Evolutionary conservation across 2,797 vertebrate species (phyloP), one percentile per base, ranked within the genome.

Genomic region (Lacerta bilineata): DNA sequence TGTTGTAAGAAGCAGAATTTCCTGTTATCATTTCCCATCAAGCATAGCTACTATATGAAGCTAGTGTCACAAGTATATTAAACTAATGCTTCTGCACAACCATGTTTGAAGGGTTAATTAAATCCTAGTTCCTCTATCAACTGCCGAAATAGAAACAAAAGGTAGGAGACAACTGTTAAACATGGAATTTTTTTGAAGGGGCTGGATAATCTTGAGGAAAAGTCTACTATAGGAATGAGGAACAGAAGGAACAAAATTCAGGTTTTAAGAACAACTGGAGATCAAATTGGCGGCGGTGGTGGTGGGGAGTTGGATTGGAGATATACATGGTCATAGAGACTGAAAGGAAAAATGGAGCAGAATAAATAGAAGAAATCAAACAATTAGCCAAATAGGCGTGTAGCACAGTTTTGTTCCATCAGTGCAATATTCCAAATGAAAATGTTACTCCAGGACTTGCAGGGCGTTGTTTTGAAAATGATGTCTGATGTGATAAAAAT

Each of bases 41-140:
- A 33, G 17, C 43, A 23, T 36, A 13, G 9, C 43, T 72, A 50
- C 23, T 83, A 4, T 18, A 50, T 33, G 82, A 84, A 15, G 18
- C 66, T 71, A 33, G 29, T 84, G 69, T 9, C 41, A 83, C 41
- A 72, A 23, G 55, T 72, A 84, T n/a, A 72, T 55, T 33, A 72
- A 83, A 33, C 33, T 25, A 82, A 41, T 71, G 39, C 61, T 64
- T 81, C n/a, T 64, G 75, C n/a, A 90, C 3, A 29, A 77, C 18
- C 5, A 8, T 83, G 25, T 92, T 88, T 91, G 17, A 36, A 86
- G 92, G 83, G 15, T 79, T 15, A 88, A 88, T 85, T 33, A 29
- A 89, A n/a, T 85, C 18, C 64, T 66, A 78, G 29, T 78, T 64
- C 75, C 29, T 78, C n/a, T 9, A 87, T 29, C 50, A 55, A 55